Percentiles rank a stretch among this genome's conserved stretches.
These are phyloP conservation scores for Mythimna albipuncta DNA, from an alignment of 2,888 invertebrate genomes.

Conservation along the genomic window DNA sequence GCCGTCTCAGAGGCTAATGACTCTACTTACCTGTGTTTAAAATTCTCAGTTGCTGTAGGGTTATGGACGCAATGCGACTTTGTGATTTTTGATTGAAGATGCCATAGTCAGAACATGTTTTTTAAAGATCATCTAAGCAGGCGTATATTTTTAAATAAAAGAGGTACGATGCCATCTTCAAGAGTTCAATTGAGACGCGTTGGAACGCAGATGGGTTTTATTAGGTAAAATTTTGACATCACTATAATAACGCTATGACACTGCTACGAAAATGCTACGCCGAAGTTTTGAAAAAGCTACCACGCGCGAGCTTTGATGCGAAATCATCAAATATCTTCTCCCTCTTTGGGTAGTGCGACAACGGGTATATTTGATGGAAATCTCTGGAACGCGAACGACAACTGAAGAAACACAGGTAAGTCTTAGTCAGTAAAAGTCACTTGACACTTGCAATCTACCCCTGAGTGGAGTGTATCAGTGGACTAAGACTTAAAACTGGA, in stretches of 20 bases:
- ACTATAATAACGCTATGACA: not conserved
- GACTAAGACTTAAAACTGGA: no score
- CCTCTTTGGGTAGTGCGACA: no score
- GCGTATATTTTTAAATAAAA: not conserved
- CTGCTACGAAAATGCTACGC: not conserved
- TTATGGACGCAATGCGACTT: conserved; percentile 16
- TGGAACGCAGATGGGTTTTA: no score
- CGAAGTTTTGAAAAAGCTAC: not conserved
- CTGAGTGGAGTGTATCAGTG: no score
- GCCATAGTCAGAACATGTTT: not conserved
- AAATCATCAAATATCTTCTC: no score
- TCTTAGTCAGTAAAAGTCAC: no score
- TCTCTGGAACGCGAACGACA: no score
- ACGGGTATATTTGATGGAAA: no score
- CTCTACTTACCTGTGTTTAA: conserved; percentile 57
- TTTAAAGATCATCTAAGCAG: not conserved
- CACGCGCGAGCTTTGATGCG: not conserved
- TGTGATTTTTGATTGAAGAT: conserved; percentile 8
- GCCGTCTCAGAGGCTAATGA: conserved; percentile 60
- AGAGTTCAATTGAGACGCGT: no score
- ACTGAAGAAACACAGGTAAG: no score
- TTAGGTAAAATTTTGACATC: no score
- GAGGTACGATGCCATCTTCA: not conserved
- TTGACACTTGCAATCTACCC: no score
- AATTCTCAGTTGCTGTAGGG: conserved; percentile 34